Base-by-base conservation (phyloP, 2,888 invertebrate genomes). In the Griposia aprilina region DNA sequence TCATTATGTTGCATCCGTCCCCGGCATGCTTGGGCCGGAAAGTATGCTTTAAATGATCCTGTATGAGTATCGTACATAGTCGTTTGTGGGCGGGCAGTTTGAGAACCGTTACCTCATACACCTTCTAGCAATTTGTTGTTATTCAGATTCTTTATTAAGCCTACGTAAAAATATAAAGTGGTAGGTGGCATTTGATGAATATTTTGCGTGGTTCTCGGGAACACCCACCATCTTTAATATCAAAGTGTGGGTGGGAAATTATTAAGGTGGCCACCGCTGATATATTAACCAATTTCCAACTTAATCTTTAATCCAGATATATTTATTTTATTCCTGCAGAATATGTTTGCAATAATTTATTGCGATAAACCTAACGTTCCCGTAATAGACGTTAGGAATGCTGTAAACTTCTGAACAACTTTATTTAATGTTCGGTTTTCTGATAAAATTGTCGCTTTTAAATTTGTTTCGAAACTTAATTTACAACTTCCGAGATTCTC, bases 351-450 rank as follows among this genome's bases (percentile, higher is more conserved):
- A 76, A 80, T 74, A 78, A 85, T 84, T 81, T 85, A 80, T 70
- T 78, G 76, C 76, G 63, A 76, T 80, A 81, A 88, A 88, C 89
- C 83, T 83, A 82, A 72, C 73, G 65, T 80, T 86, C 81, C 62
- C 73, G 78, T 89, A 81, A 90, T 87, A 81, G 76, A 88, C 76
- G 74, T 89, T 76, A 85, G 84, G 84, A 90, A 89, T 87, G 87
- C 81, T 86, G 55, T 82, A 82, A 89, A 84, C 76, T 84, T 84
- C 80, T 67, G 67, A 83, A 82, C 50, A 86, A 84, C 77, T 88
- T 84, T 86, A 82, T 82, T 87, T 84, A 88, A 82, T 89, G 78
- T 76, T 83, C 69, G 81, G 84, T 84, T 79, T 82, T 84, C 83
- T 83, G 76, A 82, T 83, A 83, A 84, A 81, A 88, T 88, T 83